phyloP scores from a whole-genome alignment of 1,140 invertebrate genomes.

The Lepidurus apus region DNA sequence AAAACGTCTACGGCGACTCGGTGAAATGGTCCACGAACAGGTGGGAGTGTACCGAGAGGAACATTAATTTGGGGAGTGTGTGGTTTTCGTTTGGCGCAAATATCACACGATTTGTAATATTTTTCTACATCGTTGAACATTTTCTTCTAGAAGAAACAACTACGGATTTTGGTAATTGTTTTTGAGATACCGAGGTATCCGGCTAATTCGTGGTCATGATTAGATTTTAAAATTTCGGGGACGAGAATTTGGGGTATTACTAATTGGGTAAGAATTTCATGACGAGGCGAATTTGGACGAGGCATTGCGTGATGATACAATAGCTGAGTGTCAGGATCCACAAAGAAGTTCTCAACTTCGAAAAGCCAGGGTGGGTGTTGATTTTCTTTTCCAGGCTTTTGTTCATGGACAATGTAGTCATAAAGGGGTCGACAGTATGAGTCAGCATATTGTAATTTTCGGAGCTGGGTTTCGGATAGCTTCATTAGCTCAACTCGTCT shows the following conservation, averaged over 20 bases:
- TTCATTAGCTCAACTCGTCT: no score
- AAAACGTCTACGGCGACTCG: background rate
- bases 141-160: no score
- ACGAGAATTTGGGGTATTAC: no score
- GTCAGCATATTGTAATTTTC: no score
- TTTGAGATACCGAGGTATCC: background rate
- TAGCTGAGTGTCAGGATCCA: no score
- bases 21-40: background rate
- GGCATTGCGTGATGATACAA: no score
- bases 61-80: background rate
- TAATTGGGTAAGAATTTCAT: no score
- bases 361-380: conserved; percentile 49
- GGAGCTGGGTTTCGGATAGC: no score
- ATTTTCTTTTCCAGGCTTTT: no score
- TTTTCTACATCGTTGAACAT: background rate
- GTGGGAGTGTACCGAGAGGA: background rate
- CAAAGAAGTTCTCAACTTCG: conserved; percentile 35
- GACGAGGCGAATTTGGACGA: no score
- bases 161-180: background rate
- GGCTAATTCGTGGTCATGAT: background rate
- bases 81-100: background rate
- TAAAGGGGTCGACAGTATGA: no score
- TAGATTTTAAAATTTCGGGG: background rate
- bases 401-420: no score
- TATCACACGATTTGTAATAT: background rate